Evolutionary conservation across 2,113 vertebrate species (phyloP), one percentile per base, ranked within the genome.

Genomic region (Laterallus jamaicensis): DNA sequence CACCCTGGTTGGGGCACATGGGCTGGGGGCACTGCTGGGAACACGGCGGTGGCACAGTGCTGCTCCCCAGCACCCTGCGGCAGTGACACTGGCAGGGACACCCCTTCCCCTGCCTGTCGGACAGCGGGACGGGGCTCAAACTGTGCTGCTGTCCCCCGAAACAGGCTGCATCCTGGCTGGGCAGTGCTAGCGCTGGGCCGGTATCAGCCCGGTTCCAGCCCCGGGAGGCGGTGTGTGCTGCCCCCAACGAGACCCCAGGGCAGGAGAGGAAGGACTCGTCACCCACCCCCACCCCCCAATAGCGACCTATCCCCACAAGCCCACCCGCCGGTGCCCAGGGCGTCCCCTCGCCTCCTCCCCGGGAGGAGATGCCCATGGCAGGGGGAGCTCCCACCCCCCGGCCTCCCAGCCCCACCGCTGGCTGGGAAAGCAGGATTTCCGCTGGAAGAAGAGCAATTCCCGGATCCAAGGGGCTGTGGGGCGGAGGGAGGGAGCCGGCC

Each of bases 401-500:
- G 40, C 8, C 66, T 50, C 44, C 28, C 87, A 70, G 47, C 56
- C 86, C 81, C 92, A 80, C 16, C 56, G 35, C 81, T 68, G 87
- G 84, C 93, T 58, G 74, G 78, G 95, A 91, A 87, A 79, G 92
- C 96, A 95, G 96, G 96, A 95, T 97, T 95, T 96, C 95, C 96
- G 95, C 93, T 97, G 96, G 96, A 95, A 96, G 93, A 93, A 85
- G 88, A 96, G 96, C 95, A 97, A 97, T 97, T 97, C 90, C 96
- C 95, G 96, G 96, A 97, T 96, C 88, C 92, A 25, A 92, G 92
- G 92, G 96, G 95, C 96, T 96, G 93, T 82, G 93, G 84, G 95
- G 92, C 17, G 79, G 92, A 78, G 93, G 95, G 93, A 86, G 64
- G 28, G 82, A 56, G 60, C 37, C 73, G 12, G 92, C 86, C 90